Percentiles rank a stretch among this genome's conserved stretches.
Conservation (phyloP, 2,888 invertebrate genomes). For the Eutolmus rufibarbis region DNA sequence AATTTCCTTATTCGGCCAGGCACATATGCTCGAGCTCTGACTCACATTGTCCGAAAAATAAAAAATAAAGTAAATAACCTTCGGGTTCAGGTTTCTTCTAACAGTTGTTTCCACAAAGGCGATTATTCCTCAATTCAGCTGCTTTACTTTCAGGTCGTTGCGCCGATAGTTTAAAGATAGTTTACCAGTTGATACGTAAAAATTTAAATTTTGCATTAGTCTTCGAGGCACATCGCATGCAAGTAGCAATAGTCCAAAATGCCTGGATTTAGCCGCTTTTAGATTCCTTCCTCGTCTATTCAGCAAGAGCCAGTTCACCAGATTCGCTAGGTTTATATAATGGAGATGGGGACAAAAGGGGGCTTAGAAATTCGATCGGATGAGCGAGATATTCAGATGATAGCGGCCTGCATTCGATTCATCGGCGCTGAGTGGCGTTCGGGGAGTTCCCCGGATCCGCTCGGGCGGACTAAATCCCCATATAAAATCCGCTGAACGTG, state of each 20-base stretch:
- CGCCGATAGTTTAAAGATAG: neutral
- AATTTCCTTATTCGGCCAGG: neutral
- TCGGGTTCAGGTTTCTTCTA: constrained; percentile 1
- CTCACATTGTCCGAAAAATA: constrained; percentile 19
- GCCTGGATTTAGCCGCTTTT: neutral
- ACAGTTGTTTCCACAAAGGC: neutral
- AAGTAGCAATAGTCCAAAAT: neutral
- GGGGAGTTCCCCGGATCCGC: neutral
- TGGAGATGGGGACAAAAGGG: neutral
- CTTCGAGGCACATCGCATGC: neutral
- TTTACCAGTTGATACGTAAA: neutral
- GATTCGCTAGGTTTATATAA: neutral
- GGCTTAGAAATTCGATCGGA: neutral
- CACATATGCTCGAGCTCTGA: neutral
- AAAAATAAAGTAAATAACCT: neutral
- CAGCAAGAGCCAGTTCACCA: neutral
- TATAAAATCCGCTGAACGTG: constrained; percentile 3
- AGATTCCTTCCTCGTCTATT: neutral
- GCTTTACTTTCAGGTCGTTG: neutral
- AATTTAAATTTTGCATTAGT: neutral
- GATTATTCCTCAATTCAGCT: neutral
- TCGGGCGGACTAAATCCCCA: neutral
- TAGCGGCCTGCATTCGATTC: neutral
- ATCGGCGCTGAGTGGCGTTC: neutral
- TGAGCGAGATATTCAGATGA: neutral